These are phyloP conservation scores for Deroplatys truncata DNA, from an alignment of 2,888 invertebrate species.

Conservation along the genomic window DNA sequence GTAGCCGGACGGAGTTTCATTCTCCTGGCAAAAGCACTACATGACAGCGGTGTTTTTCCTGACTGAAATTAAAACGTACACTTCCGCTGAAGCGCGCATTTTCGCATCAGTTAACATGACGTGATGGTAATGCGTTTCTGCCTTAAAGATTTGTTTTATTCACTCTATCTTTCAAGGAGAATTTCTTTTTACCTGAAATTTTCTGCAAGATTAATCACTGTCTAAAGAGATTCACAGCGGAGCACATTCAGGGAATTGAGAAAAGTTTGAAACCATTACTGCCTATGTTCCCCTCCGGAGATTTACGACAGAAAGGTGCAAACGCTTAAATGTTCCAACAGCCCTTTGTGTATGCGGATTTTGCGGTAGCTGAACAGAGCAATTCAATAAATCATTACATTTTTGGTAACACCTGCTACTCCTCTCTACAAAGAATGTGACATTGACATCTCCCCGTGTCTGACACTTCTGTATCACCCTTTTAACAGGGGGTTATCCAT, in stretches of 20 bases:
- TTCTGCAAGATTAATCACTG: not conserved
- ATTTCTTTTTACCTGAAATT: not conserved
- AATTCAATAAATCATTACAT: not conserved
- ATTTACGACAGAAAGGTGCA: not conserved
- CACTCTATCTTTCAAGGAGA: no score
- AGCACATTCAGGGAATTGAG: not conserved
- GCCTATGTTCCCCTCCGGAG: not conserved
- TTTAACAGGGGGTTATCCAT: not conserved
- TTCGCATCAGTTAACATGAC: no score
- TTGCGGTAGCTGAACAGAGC: not conserved
- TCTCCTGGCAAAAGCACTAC: no score
- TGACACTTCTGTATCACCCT: not conserved
- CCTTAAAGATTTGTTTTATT: no score
- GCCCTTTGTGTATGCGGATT: not conserved
- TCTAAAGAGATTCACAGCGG: not conserved
- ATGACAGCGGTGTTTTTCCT: no score
- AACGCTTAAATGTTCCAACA: not conserved
- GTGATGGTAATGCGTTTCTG: no score
- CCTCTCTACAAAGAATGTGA: not conserved
- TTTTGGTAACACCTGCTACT: not conserved
- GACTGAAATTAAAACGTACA: no score
- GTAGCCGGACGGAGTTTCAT: no score
- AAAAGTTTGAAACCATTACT: not conserved
- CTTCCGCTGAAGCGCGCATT: no score
- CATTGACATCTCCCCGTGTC: not conserved